Conservation (phyloP, 2,888 invertebrate species). For the Plutella xylostella region DNA sequence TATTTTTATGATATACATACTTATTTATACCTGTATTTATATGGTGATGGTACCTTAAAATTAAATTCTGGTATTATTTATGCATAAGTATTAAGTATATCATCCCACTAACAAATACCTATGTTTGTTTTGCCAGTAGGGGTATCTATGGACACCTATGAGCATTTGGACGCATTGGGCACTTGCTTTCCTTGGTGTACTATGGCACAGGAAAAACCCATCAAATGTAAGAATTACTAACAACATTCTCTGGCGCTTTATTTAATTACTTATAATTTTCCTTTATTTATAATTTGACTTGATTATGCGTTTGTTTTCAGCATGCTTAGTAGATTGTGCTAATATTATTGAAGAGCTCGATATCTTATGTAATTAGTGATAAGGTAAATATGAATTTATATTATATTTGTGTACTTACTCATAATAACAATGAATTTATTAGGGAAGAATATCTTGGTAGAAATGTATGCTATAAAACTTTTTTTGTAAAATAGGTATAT, state of each 20-base stretch:
- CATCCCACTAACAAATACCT: neutral
- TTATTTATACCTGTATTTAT: too few species aligned
- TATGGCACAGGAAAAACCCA: slow-evolving; percentile 50
- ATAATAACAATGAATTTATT: too few species aligned
- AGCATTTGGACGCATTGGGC: slow-evolving; percentile 79
- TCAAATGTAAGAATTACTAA: slow-evolving; percentile 44
- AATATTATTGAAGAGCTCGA: neutral
- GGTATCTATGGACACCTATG: slow-evolving; percentile 78
- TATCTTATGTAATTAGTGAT: neutral
- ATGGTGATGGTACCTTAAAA: too few species aligned
- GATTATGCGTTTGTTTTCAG: neutral
- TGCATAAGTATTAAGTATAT: too few species aligned
- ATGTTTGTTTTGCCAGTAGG: slow-evolving; percentile 53
- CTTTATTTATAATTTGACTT: slow-evolving; percentile 3
- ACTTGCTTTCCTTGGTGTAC: slow-evolving; percentile 84
- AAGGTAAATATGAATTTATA: neutral
- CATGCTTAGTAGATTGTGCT: slow-evolving; percentile 6
- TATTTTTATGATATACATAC: too few species aligned
- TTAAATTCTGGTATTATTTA: too few species aligned
- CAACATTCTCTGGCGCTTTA: slow-evolving; percentile 8
- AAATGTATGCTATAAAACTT: too few species aligned
- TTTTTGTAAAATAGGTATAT: too few species aligned
- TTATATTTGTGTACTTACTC: too few species aligned
- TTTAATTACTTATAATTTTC: slow-evolving; percentile 8
- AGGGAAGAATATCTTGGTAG: too few species aligned